Conservation (phyloP, 2,797 vertebrate genomes). For the Sylvilagus floridanus region DNA sequence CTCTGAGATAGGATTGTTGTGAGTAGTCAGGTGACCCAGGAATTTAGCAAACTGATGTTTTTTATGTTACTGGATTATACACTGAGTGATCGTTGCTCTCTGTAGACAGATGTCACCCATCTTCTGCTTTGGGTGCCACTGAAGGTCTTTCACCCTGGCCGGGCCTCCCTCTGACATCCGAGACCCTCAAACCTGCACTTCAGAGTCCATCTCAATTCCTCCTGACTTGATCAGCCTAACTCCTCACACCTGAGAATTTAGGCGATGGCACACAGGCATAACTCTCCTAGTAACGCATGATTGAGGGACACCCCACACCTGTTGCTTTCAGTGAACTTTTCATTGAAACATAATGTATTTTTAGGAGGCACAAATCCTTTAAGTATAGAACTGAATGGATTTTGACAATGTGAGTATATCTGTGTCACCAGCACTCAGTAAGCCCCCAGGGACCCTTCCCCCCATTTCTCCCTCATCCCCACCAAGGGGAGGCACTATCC, state of each 20-base stretch:
- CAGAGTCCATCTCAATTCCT: background rate
- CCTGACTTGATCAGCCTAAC: background rate
- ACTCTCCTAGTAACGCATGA: background rate
- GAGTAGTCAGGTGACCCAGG: conserved; percentile 24
- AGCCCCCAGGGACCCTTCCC: background rate
- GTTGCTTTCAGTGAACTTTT: background rate
- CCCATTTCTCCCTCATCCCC: background rate
- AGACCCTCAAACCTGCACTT: background rate
- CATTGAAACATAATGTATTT: background rate
- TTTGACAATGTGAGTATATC: background rate
- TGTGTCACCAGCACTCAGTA: background rate
- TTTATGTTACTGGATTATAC: background rate
- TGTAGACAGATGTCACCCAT: background rate
- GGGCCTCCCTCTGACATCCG: background rate
- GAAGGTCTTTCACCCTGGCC: background rate
- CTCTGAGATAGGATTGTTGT: background rate
- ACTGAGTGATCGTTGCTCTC: background rate
- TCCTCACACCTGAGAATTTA: background rate
- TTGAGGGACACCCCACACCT: background rate
- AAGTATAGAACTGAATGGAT: background rate
- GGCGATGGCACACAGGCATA: background rate
- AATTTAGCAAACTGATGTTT: background rate
- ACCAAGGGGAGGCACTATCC: background rate
- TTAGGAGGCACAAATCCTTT: conserved; percentile 3
- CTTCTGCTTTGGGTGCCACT: background rate